A percentile compares a stretch with the other conserved stretches of the same genome.
Evolutionary conservation across 2,113 vertebrate genomes (phyloP).

Genomic region (Thomomys bottae): DNA sequence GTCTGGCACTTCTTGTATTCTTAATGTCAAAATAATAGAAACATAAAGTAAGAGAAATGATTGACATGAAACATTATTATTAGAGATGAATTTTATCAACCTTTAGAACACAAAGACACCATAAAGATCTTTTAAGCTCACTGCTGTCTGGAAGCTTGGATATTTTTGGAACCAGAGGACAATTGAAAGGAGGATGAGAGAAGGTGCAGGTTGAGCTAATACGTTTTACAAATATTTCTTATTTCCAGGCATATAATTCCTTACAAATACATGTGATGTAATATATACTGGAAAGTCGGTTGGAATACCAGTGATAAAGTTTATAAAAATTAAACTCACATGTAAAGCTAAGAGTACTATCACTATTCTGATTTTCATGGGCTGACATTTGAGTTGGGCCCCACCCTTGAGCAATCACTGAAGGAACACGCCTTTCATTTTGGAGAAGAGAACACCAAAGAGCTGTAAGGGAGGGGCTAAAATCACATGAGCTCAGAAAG

Average conservation of each 20-base stretch:
- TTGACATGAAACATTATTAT: background rate
- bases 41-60: background rate
- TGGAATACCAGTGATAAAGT: background rate
- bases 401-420: background rate
- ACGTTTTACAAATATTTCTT: background rate
- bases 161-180: constrained; percentile 6
- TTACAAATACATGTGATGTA: background rate
- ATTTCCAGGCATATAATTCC: background rate
- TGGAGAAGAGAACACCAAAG: background rate
- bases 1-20: background rate
- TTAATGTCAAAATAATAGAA: constrained; percentile 20
- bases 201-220: background rate
- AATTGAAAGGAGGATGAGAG: background rate
- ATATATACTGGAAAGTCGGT: background rate
- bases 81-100: background rate
- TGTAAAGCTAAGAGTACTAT: no score
- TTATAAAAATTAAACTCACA: background rate
- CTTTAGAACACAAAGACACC: background rate
- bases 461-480: background rate
- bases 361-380: constrained; percentile 11
- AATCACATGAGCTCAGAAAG: background rate
- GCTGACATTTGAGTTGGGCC: background rate
- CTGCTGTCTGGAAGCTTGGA: background rate
- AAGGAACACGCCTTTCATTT: background rate
- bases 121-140: background rate